A percentile compares a stretch with the other conserved stretches of the same genome.
phyloP scores from a whole-genome alignment of 2,797 vertebrate genomes.

The Malurus splendens region DNA sequence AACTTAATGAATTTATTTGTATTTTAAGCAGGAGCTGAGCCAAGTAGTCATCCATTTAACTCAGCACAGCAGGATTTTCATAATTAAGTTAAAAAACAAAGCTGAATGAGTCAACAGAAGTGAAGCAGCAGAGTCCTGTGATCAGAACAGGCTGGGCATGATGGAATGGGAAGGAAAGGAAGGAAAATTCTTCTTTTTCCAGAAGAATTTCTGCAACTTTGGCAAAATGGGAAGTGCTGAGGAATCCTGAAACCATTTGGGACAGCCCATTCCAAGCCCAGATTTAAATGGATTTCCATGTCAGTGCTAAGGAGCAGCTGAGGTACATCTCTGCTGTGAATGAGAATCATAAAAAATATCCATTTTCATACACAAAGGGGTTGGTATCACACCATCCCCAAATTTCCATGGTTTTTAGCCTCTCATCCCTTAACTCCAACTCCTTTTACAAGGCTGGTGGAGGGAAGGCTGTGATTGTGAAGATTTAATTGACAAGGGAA shows the following conservation, averaged over 20 bases:
- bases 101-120: background rate
- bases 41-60: background rate
- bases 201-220: background rate
- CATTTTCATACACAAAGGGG: background rate
- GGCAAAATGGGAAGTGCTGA: background rate
- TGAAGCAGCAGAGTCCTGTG: background rate
- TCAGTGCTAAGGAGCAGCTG: background rate
- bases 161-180: fast-evolving
- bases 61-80: background rate
- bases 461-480: background rate
- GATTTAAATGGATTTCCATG: background rate
- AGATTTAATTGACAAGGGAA: fast-evolving
- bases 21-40: background rate
- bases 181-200: background rate
- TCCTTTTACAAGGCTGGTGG: background rate
- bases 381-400: background rate
- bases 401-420: background rate
- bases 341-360: background rate
- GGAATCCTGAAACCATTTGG: background rate
- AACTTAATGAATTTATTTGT: conserved; percentile 8
- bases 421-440: background rate
- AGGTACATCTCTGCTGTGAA: background rate
- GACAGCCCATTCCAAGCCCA: background rate
- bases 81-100: background rate
- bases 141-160: background rate